Evolutionary conservation across 1,140 invertebrate genomes (phyloP), one percentile per base, ranked within the genome.

Genomic region (Probaryconus sp.): DNA sequence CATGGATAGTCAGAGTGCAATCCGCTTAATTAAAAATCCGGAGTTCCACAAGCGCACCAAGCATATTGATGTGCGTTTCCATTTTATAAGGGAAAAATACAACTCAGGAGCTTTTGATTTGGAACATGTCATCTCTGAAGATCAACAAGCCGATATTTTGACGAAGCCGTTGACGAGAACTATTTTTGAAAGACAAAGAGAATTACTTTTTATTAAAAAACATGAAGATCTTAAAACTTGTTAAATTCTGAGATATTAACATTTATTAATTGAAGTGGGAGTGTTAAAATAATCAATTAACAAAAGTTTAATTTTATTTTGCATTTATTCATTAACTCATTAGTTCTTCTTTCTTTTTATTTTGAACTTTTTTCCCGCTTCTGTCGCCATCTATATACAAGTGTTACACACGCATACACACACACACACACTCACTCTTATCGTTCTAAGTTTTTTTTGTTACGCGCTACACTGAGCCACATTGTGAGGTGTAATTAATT

Each of bases 61-160:
- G 31, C 80, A 85, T 58, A 69, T 82, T 10, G 75, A 78, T 40
- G 60, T 82, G 1, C 48, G 51, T 24, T 72, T 68, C 47, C 76
- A 79, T 38, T 79, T 79, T 68, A 47, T 80, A 7, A 30, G 65
- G 6, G 72, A 80, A 31, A 33, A 55, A 37, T 45, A 63, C 16
- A 43, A 40, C 28, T 48, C 63, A 26, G 47, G 48, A n/a, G 20
- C 43, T n/a, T 50, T 80, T 13, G 28, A 56, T 6, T 16, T 80
- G 5, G 17, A 72, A 21, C 64, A 76, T 63, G 37, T 80, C 1
- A 30, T 9, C 7, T 21, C 33, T n/a, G n/a, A 35, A 16, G 16
- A 50, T 11, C 58, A 63, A 16, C 35, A 38, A 38, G 58, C 24
- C 2, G 45, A 50, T 31, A 48, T 50, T n/a, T 17, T 63, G 5